Evolutionary conservation across 2,113 vertebrate genomes (phyloP).

Genomic region (Sturnira hondurensis): DNA sequence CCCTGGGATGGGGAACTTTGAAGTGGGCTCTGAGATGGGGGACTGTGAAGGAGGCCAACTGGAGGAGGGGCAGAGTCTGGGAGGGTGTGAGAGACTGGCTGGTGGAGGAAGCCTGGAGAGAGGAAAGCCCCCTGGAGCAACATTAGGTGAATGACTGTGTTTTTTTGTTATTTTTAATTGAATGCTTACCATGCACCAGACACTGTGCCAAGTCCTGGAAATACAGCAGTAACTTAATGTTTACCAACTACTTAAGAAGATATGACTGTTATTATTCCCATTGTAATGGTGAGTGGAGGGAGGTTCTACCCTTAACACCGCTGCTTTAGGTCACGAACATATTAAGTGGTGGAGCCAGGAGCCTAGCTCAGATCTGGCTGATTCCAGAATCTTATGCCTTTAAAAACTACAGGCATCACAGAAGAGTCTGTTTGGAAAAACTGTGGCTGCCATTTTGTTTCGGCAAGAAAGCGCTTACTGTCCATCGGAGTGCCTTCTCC

Average conservation of each 20-base stretch:
- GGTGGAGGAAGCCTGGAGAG: neutral
- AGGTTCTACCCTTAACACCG: neutral
- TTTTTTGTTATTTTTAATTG: neutral
- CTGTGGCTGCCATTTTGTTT: neutral
- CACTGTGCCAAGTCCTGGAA: neutral
- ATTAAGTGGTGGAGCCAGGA: neutral
- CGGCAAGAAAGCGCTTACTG: neutral
- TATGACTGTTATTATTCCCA: neutral
- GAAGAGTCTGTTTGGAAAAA: neutral
- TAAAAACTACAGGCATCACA: neutral
- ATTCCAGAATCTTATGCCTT: neutral
- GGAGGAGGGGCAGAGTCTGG: neutral
- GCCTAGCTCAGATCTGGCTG: neutral
- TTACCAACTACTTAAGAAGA: neutral
- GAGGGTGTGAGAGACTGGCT: neutral
- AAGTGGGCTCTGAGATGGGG: neutral
- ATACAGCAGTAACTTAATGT: neutral
- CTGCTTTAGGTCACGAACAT: neutral
- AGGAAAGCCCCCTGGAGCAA: neutral
- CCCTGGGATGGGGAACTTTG: neutral
- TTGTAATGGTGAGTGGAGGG: neutral
- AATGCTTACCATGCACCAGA: neutral
- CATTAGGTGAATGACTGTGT: neutral
- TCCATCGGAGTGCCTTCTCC: neutral
- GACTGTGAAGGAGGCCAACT: neutral